phyloP scores from a whole-genome alignment of 2,888 invertebrate genomes.

The Troides oblongomaculatus region DNA sequence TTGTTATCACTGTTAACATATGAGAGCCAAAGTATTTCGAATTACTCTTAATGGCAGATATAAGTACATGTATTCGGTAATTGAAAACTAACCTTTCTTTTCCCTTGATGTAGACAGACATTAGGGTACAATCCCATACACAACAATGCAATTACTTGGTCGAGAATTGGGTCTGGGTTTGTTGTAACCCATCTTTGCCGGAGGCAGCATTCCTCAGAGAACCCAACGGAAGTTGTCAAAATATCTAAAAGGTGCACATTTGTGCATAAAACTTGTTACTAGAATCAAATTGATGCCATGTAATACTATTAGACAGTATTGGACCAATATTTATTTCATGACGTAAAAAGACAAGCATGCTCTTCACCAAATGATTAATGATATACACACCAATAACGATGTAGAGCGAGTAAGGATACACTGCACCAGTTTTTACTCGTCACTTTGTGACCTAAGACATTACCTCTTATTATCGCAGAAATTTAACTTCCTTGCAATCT shows the following conservation, averaged over 20 bases:
- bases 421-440: no score
- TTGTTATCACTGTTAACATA: no score
- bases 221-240: constrained; percentile 85
- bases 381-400: no score
- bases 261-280: not conserved
- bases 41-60: not conserved
- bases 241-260: constrained; percentile 64
- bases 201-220: constrained; percentile 92
- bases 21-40: no score
- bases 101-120: constrained; percentile 96
- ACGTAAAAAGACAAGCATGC: no score
- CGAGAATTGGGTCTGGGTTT: constrained; percentile 88
- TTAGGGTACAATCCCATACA: constrained; percentile 97
- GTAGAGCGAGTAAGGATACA: no score
- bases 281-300: not conserved
- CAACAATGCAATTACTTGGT: constrained; percentile 91
- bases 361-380: no score
- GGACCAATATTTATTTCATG: no score
- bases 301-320: no score
- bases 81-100: constrained; percentile 85
- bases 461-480: no score
- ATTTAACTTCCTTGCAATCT: no score
- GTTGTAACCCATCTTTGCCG: constrained; percentile 87
- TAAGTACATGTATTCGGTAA: not conserved
- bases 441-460: no score